Evolutionary conservation across 2,113 vertebrate species (phyloP), one percentile per base, ranked within the genome.

Genomic region (Synchiropus splendidus): DNA sequence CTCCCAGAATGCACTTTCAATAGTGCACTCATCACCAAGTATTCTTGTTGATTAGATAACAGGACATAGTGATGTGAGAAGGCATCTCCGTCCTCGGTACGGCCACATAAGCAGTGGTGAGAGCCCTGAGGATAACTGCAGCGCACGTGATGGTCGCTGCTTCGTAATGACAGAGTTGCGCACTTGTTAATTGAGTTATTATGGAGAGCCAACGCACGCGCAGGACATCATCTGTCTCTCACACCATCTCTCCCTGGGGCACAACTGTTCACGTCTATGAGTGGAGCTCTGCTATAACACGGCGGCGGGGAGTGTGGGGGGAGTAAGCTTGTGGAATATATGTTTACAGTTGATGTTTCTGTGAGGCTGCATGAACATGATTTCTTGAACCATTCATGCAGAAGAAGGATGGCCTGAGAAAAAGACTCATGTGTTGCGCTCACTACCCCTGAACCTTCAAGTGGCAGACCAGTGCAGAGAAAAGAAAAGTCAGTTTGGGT

Each of bases 31-130:
- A 13, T 42, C 49, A 16, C 16, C 58, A 72, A 70, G 67, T 61
- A 69, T 67, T 51, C 45, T 57, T 44, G 54, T 36, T 48, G 64
- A 69, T 81, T 77, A 60, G 55, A 60, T 75, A 78, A 81, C 62
- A 49, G 62, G 61, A 75, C 75, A 27, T 27, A 5, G 8, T 27
- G 21, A 27, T 8, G 4, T 27, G 21, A 27, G 8, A 27, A 27
- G 8, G 4, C 21, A 4, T 4, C 4, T 5, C 21, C 21, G 21
- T 27, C 21, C 21, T 27, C 21, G 21, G n/a, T n/a, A n/a, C n/a
- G n/a, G n/a, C n/a, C n/a, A n/a, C n/a, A n/a, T n/a, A n/a, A n/a
- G n/a, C n/a, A 9, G 48, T 47, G 58, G 52, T 52, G 42, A 37
- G 41, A 18, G 18, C 42, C 18, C 50, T 43, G 42, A 32, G 46